A percentile compares a stretch with the other conserved stretches of the same genome.
Evolutionary conservation across 1,140 invertebrate genomes (phyloP).

Genomic region (Drosophila carrolli): DNA sequence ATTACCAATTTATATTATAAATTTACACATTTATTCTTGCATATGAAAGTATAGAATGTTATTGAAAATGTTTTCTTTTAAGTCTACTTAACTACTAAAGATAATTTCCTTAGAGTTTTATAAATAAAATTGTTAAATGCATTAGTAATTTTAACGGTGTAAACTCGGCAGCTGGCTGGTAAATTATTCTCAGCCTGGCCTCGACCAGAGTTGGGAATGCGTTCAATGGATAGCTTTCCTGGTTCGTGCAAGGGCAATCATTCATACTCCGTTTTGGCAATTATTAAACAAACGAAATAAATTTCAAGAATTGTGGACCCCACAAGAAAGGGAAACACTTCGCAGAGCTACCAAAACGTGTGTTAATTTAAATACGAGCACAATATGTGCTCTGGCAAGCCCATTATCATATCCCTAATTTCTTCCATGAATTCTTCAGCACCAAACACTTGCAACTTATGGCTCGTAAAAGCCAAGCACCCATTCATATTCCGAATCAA

Average conservation of each 20-base stretch:
- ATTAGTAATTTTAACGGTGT: not conserved
- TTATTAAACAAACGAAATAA: not conserved
- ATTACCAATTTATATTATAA: no score
- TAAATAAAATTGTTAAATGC: no score
- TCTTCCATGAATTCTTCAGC: not conserved
- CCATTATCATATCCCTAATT: conserved; percentile 1
- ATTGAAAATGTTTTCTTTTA: no score
- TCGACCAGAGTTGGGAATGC: not conserved
- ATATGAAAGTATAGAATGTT: no score
- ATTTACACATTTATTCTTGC: no score
- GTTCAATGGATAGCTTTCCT: conserved; percentile 10
- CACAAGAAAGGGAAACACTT: no score
- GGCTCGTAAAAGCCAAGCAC: conserved; percentile 6
- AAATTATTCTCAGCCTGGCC: conserved; percentile 8
- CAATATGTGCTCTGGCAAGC: not conserved
- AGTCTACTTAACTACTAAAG: no score
- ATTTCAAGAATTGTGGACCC: no score
- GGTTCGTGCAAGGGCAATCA: not conserved
- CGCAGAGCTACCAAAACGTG: not conserved
- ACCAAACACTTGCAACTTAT: conserved; percentile 7
- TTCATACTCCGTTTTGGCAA: no score
- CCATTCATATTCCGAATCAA: conserved; percentile 26
- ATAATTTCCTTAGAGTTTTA: no score
- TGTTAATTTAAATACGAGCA: not conserved
- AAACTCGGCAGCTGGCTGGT: conserved; percentile 1